Evolutionary conservation across 2,113 vertebrate genomes (phyloP), one percentile per base, ranked within the genome.

Genomic region (Chauna torquata): DNA sequence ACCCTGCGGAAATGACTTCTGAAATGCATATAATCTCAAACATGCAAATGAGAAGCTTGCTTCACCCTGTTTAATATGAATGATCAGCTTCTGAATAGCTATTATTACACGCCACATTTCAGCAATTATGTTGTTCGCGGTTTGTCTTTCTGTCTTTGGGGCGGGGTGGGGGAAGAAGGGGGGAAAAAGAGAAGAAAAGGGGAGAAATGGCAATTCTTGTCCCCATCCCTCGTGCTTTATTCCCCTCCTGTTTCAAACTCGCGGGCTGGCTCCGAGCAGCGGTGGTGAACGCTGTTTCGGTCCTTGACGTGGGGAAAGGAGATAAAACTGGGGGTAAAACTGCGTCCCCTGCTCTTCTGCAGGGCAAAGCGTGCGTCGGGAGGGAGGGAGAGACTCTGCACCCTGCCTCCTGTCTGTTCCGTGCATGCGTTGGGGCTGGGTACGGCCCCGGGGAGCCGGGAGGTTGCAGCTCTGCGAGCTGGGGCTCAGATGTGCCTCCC

Each of bases 41-140:
- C 98, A 99, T 99, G 99, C 99, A 99, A 99, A 99, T 99, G 99
- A 99, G 99, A 98, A 99, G 98, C 99, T 99, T 98, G 98, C 98
- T 99, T 99, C 99, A 99, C 99, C 99, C 99, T 99, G 99, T 99
- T 99, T 99, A 99, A 99, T 99, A 99, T 99, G 99, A 99, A 99
- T 99, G 99, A 99, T 99, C 98, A 97, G 99, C 98, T 99, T 98
- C 98, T 99, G 99, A 99, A 99, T 99, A 99, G 99, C 99, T 99
- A 99, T 99, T 99, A 99, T 99, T 99, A 99, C 99, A 99, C 97
- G 98, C 98, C 99, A 99, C 99, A 99, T 99, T 99, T 99, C 98
- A 98, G 98, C 99, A 99, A 99, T 99, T 99, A 99, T 98, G 99
- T 99, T 99, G 98, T 99, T 99, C 99, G 98, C 96, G 98, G 97